A percentile compares a stretch with the other conserved stretches of the same genome.
Conservation (phyloP, 2,888 invertebrate species). For the Criorhina ranunculi region DNA sequence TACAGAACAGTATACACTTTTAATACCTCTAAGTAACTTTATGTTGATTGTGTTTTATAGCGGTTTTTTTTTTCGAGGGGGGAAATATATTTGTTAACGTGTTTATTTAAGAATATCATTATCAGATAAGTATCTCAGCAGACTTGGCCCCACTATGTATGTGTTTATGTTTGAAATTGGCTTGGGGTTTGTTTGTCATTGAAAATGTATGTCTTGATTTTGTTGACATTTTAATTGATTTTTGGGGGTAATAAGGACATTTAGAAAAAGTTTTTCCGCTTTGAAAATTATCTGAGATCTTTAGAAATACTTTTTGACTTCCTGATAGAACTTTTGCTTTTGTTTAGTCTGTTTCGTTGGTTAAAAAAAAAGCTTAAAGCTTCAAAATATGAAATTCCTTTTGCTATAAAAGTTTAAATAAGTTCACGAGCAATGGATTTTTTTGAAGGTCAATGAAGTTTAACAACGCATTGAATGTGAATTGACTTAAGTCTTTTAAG, state of each 20-base stretch:
- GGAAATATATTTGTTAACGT: background rate
- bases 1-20: background rate
- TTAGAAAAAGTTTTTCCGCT: too few species aligned
- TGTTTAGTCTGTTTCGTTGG: too few species aligned
- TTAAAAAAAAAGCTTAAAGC: too few species aligned
- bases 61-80: background rate
- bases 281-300: too few species aligned
- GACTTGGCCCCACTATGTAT: background rate
- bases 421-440: background rate
- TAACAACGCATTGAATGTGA: too few species aligned
- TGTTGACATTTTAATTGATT: background rate
- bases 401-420: background rate
- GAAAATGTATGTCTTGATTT: background rate
- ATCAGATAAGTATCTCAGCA: background rate
- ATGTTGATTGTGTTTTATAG: conserved; percentile 2
- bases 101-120: background rate
- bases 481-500: too few species aligned
- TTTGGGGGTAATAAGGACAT: too few species aligned
- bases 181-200: background rate
- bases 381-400: too few species aligned
- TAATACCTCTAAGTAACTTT: background rate
- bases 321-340: too few species aligned
- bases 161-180: background rate
- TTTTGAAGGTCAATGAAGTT: background rate
- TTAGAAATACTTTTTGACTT: too few species aligned